phyloP scores from a whole-genome alignment of 2,888 invertebrate genomes.

The Idaea aversata region DNA sequence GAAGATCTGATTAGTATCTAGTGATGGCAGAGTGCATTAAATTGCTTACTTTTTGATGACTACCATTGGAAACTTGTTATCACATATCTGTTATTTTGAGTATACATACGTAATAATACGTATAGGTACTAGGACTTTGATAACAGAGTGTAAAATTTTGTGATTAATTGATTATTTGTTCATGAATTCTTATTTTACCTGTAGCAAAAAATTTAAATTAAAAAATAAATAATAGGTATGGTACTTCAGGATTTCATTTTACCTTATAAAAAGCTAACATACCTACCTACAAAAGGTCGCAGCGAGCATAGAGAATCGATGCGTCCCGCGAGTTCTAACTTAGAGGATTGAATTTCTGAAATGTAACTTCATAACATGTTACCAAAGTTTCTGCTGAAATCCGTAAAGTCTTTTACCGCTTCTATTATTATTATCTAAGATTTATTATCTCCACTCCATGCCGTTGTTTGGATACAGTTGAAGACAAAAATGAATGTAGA shows the following conservation, averaged over 20 bases:
- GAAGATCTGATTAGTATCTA: too few relatives aligned
- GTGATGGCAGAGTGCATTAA: too few relatives aligned
- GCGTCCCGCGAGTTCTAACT: constrained; percentile 41
- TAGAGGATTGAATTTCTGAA: constrained; percentile 34
- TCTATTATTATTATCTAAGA: constrained; percentile 10
- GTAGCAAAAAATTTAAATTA: not conserved
- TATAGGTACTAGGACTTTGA: too few relatives aligned
- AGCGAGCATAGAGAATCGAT: constrained; percentile 42
- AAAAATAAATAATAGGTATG: constrained; percentile 6
- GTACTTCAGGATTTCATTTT: constrained; percentile 31
- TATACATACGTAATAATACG: too few relatives aligned
- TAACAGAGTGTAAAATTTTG: too few relatives aligned
- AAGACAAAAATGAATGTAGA: not conserved
- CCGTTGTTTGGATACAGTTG: not conserved
- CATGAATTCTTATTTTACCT: not conserved
- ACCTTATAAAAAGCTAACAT: constrained; percentile 34
- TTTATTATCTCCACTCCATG: not conserved
- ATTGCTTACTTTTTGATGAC: too few relatives aligned
- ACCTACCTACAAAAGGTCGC: constrained; percentile 26
- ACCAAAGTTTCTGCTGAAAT: constrained; percentile 18
- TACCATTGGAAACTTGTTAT: too few relatives aligned
- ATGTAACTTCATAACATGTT: constrained; percentile 21
- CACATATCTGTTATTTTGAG: too few relatives aligned
- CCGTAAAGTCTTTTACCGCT: constrained; percentile 18
- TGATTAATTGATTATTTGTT: too few relatives aligned